phyloP scores from a whole-genome alignment of 1,140 invertebrate genomes.

The Drosophila takahashii region DNA sequence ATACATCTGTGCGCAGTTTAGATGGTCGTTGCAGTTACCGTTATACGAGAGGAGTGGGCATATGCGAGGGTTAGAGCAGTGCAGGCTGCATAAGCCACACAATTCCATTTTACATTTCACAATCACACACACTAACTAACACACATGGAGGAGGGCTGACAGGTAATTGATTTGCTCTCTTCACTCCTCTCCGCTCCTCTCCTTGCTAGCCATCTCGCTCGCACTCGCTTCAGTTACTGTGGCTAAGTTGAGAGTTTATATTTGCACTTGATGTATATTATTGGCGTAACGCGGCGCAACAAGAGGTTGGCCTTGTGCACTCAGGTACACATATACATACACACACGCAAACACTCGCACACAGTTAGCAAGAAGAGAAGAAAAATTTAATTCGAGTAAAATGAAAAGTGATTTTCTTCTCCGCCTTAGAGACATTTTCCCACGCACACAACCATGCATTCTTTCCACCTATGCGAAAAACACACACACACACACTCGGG shows the following conservation, averaged over 20 bases:
- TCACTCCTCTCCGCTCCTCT: constrained; percentile 9
- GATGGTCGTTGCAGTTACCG: constrained; percentile 20
- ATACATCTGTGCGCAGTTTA: constrained; percentile 48
- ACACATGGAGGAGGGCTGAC: constrained; percentile 32
- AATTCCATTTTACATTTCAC: constrained; percentile 42
- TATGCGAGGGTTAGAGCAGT: constrained; percentile 11
- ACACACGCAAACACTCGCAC: constrained; percentile 11
- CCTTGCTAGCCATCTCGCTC: background rate
- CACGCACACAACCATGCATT: constrained; percentile 30
- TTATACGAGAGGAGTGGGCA: constrained; percentile 17
- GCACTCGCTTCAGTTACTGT: constrained; percentile 22
- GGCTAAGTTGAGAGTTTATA: constrained; percentile 52
- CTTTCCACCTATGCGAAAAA: constrained; percentile 5
- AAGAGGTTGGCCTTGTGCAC: constrained; percentile 75
- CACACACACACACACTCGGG: constrained; percentile 11
- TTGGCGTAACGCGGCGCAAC: constrained; percentile 68
- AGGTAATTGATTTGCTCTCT: constrained; percentile 53
- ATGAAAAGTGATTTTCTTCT: constrained; percentile 46
- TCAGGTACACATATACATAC: constrained; percentile 52
- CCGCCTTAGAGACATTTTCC: constrained; percentile 37
- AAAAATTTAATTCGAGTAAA: constrained; percentile 41
- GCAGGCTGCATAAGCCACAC: constrained; percentile 27
- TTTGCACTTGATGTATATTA: constrained; percentile 49
- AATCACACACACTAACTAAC: constrained; percentile 10
- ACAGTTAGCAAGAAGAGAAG: constrained; percentile 17